These are phyloP conservation scores for Turdus rufiventris DNA, from an alignment of 2,113 vertebrate genomes.

Conservation along the genomic window DNA sequence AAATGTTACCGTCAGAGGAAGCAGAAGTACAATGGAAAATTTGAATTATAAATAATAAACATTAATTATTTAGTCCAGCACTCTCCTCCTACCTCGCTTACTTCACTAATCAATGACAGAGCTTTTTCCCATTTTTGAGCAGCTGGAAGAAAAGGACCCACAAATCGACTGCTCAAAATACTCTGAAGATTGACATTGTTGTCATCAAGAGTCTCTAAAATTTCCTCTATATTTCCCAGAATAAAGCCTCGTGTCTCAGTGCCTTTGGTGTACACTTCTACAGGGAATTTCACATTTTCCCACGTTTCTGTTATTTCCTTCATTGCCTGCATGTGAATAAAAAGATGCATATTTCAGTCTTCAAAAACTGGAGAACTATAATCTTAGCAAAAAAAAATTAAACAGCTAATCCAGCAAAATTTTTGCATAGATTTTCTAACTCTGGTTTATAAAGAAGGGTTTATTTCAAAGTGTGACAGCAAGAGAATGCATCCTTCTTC, in stretches of 20 bases:
- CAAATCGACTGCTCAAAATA: constrained; percentile 87
- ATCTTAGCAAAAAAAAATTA: background rate
- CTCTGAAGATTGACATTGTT: constrained; percentile 90
- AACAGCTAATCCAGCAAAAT: background rate
- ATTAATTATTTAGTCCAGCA: background rate
- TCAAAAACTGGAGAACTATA: background rate
- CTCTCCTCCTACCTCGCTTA: constrained; percentile 82
- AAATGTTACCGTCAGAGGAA: background rate
- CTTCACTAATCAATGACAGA: constrained; percentile 89
- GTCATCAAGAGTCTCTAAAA: constrained; percentile 88
- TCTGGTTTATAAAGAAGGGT: background rate
- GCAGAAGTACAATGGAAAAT: background rate
- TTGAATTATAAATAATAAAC: background rate
- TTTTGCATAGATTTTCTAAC: background rate
- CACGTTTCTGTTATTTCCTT: constrained; percentile 89
- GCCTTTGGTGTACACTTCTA: constrained; percentile 86
- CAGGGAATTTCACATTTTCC: constrained; percentile 88
- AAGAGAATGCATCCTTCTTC: background rate
- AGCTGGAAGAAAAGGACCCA: constrained; percentile 85
- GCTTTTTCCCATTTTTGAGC: constrained; percentile 90
- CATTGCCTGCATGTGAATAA: constrained; percentile 75
- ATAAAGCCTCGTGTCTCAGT: constrained; percentile 84
- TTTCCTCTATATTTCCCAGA: constrained; percentile 86
- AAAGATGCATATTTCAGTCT: background rate
- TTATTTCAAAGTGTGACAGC: background rate